Evolutionary conservation across 2,797 vertebrate species (phyloP).

Genomic region (Mycteria americana): DNA sequence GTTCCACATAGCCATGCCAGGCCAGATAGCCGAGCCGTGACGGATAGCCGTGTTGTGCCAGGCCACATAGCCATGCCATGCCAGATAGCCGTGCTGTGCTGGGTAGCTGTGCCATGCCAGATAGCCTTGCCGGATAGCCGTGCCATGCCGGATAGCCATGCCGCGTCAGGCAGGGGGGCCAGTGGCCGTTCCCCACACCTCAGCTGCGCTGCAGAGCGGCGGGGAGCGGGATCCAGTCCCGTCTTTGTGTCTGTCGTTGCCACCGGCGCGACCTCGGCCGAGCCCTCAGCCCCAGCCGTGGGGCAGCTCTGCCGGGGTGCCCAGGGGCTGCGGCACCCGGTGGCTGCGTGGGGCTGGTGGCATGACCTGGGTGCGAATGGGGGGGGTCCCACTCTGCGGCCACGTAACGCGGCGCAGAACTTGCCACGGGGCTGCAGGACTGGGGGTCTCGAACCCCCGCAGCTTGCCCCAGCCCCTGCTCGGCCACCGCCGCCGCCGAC

Average conservation of each 20-base stretch:
- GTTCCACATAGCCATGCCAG: rapidly evolving
- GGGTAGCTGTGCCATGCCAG: background rate
- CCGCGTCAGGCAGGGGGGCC: background rate
- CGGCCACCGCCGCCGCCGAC: background rate
- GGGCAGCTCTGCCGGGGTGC: background rate
- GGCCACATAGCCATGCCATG: background rate
- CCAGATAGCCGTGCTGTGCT: rapidly evolving
- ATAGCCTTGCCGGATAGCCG: background rate
- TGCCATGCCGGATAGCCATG: background rate
- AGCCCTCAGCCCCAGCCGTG: background rate
- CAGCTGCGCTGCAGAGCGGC: no score
- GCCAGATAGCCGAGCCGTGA: no score
- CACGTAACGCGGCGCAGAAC: background rate
- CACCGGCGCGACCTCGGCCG: rapidly evolving
- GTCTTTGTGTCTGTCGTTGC: no score
- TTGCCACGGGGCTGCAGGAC: background rate
- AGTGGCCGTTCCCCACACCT: background rate
- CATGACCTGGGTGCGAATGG: no score
- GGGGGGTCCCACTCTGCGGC: background rate
- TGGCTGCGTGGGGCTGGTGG: rapidly evolving
- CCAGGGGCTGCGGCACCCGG: background rate
- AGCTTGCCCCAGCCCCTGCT: background rate
- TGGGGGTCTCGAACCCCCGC: no score
- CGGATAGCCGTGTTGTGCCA: background rate
- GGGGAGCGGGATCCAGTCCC: no score